Percentiles rank a stretch among this genome's conserved stretches.
phyloP scores from a whole-genome alignment of 2,797 vertebrate species.

The Gymnothorax javanicus region DNA sequence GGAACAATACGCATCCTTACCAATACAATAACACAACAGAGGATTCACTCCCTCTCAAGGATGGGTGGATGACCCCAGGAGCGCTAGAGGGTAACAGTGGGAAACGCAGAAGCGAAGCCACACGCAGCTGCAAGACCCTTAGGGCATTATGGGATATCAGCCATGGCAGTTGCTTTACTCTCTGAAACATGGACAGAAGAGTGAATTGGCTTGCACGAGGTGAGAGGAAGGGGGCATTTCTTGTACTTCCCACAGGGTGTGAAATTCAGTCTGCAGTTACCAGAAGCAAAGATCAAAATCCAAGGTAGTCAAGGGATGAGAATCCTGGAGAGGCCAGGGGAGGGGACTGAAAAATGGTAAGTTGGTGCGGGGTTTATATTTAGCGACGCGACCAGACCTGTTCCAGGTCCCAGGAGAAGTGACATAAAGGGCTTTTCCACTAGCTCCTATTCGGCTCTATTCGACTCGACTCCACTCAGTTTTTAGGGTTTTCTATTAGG shows the following conservation, averaged over 20 bases:
- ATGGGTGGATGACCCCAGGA: background rate
- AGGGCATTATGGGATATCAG: conserved; percentile 33
- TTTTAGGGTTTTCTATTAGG: too few relatives aligned
- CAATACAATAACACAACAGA: conserved; percentile 36
- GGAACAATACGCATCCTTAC: conserved; percentile 42
- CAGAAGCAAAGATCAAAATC: background rate
- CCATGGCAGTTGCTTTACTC: background rate
- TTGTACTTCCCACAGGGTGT: conserved; percentile 30
- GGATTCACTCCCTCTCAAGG: background rate
- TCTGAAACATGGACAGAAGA: conserved; percentile 7
- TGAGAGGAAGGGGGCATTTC: conserved; percentile 34
- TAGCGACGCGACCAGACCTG: background rate
- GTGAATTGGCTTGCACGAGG: conserved; percentile 36
- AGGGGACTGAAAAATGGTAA: background rate
- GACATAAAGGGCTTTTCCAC: too few relatives aligned
- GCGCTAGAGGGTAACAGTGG: background rate
- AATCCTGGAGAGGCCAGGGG: conserved; percentile 11
- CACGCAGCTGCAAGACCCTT: background rate
- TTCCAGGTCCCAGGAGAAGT: background rate
- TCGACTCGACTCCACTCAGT: too few relatives aligned
- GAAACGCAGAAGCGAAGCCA: background rate
- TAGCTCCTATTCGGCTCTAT: too few relatives aligned
- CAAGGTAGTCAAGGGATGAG: conserved; percentile 19
- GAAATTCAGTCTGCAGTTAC: background rate
- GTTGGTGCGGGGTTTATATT: background rate